Evolutionary conservation across 2,888 invertebrate genomes (phyloP), one percentile per base, ranked within the genome.

Genomic region (Cyclophora punctaria): DNA sequence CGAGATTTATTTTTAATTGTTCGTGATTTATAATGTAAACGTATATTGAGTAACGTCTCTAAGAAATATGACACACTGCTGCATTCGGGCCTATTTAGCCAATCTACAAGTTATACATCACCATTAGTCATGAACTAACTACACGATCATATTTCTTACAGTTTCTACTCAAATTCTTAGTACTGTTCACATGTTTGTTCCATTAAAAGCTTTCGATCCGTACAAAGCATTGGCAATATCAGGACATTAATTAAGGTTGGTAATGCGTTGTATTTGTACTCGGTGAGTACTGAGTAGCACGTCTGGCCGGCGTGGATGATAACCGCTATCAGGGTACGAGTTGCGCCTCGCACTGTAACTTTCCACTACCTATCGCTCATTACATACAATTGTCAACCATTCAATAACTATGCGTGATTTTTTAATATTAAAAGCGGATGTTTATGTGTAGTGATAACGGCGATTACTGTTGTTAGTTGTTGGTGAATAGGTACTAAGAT

Each of bases 281-380:
- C 40, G 47, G 44, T 5, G 5, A 4, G 33, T 33, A n/a, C 48
- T 42, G 7, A 37, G 37, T 37, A 5, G 53, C 73, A 75, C 73
- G 73, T 59, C 69, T 60, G 48, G 52, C 45, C 59, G 57, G 73
- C 75, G 73, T 75, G 75, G 48, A 56, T 54, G 75, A 75, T 74
- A 75, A 74, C 67, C 61, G 58, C 56, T 75, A 75, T 75, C 74
- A 69, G 57, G 55, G 48, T 73, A 69, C 57, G 56, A 49, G 62
- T 62, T 63, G 59, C 63, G 66, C 55, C 62, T 58, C 66, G 47
- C 20, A 20, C 55, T 60, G 77, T 64, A 78, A 78, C 73, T 78
- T 78, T 78, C 77, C 77, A 78, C 62, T 63, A 63, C 63, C 66
- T 75, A 71, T 63, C 60, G 57, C 64, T 60, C 53, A 62, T 57